Conservation (phyloP, 2,797 vertebrate species). For the Megaceryle alcyon region DNA sequence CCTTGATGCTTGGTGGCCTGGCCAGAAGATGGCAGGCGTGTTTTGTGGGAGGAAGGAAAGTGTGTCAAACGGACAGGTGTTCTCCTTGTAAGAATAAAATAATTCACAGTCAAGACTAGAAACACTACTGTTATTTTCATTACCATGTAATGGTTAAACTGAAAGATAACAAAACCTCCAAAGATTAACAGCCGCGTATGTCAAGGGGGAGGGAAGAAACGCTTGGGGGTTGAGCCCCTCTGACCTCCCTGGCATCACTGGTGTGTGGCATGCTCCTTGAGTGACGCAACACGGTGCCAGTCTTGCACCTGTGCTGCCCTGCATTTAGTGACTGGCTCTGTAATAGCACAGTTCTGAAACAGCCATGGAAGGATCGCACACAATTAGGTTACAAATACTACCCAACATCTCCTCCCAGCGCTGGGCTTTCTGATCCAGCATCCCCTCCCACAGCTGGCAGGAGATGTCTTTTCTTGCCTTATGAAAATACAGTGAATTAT, state of each 20-base stretch:
- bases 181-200: not conserved
- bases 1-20: not conserved
- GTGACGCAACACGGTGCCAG: fast-evolving
- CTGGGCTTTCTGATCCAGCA: not conserved
- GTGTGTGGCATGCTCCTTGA: fast-evolving
- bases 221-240: fast-evolving
- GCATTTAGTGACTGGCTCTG: not conserved
- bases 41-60: conserved; percentile 19
- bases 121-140: not conserved
- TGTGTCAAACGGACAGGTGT: not conserved
- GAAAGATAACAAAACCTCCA: not conserved
- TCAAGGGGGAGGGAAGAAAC: not conserved
- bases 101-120: not conserved
- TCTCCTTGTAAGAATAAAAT: not conserved
- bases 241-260: fast-evolving
- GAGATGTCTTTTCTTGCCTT: not conserved
- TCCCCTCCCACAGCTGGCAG: fast-evolving
- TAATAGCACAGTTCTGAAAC: not conserved
- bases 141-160: not conserved
- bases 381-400: not conserved
- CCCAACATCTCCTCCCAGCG: not conserved
- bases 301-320: not conserved
- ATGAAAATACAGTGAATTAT: not conserved
- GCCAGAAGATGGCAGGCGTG: conserved; percentile 71
- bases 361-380: fast-evolving